A percentile compares a stretch with the other conserved stretches of the same genome.
These are phyloP conservation scores for Narcine bancroftii DNA, from an alignment of 2,113 vertebrate genomes.

Conservation along the genomic window DNA sequence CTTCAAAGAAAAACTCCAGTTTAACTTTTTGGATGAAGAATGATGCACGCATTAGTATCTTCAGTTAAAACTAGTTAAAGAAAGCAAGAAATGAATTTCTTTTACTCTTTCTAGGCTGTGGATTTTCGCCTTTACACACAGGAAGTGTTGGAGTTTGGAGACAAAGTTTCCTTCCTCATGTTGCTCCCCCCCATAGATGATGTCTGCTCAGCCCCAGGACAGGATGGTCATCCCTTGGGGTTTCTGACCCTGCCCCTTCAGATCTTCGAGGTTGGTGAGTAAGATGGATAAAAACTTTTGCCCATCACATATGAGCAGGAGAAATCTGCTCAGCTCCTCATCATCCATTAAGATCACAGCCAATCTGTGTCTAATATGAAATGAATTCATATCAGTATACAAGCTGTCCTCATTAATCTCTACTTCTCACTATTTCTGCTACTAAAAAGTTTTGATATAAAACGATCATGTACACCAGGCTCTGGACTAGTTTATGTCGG, in stretches of 20 bases:
- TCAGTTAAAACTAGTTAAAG: not conserved
- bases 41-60: not conserved
- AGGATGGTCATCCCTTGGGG: slow-evolving; percentile 48
- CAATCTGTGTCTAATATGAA: not conserved
- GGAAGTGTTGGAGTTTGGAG: slow-evolving; percentile 60
- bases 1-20: not conserved
- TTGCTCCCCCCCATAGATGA: slow-evolving; percentile 64
- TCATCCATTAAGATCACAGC: not conserved
- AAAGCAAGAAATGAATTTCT: not conserved
- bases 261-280: slow-evolving; percentile 61
- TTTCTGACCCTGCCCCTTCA: slow-evolving; percentile 60
- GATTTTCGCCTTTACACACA: slow-evolving; percentile 62
- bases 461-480: too few relatives aligned
- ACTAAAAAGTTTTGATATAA: not conserved
- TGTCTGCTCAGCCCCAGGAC: slow-evolving; percentile 59
- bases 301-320: not conserved
- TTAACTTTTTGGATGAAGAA: not conserved
- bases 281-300: not conserved
- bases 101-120: slow-evolving; percentile 46
- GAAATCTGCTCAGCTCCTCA: not conserved
- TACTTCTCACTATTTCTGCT: not conserved
- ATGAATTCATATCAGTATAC: not conserved
- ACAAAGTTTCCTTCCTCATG: slow-evolving; percentile 56
- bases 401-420: not conserved
- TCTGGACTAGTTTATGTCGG: too few relatives aligned